These are phyloP conservation scores for Oplegnathus fasciatus DNA, from an alignment of 2,113 vertebrate species.

Conservation along the genomic window DNA sequence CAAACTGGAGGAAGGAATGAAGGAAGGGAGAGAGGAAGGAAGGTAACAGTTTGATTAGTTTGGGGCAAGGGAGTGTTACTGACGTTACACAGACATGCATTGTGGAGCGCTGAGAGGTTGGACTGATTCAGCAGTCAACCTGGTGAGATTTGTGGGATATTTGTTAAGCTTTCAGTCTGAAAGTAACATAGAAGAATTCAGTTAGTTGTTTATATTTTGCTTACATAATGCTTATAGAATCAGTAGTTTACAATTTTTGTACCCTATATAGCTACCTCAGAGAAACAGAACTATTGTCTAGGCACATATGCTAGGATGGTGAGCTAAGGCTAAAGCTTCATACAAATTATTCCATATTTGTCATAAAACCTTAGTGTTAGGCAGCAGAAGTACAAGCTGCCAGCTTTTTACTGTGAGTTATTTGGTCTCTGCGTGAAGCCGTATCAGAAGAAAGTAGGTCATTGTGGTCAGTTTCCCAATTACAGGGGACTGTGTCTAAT, in stretches of 20 bases:
- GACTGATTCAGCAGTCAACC: conserved; percentile 34
- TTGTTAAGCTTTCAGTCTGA: conserved; percentile 2
- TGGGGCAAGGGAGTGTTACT: conserved; percentile 33
- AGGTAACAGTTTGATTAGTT: conserved; percentile 57
- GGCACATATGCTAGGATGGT: not conserved
- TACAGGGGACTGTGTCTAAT: not conserved
- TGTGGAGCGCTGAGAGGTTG: conserved; percentile 30
- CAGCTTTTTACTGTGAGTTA: not conserved
- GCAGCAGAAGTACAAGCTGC: not conserved
- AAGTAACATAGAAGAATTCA: not conserved
- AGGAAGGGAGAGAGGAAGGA: conserved; percentile 42
- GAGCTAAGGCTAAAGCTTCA: not conserved
- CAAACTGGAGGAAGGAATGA: conserved; percentile 50
- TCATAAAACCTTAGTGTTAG: not conserved
- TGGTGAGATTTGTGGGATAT: conserved; percentile 19
- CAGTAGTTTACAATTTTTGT: not conserved
- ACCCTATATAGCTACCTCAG: not conserved
- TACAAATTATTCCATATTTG: not conserved
- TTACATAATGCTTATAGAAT: not conserved
- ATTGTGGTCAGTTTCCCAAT: conserved; percentile 39
- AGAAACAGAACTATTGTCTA: not conserved
- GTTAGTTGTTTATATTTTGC: not conserved
- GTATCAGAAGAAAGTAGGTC: conserved; percentile 30
- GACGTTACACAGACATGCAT: conserved; percentile 50
- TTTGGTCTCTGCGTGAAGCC: conserved; percentile 16